A percentile compares a stretch with the other conserved stretches of the same genome.
phyloP scores from a whole-genome alignment of 2,797 vertebrate species.

The Halcyon leucocephala region DNA sequence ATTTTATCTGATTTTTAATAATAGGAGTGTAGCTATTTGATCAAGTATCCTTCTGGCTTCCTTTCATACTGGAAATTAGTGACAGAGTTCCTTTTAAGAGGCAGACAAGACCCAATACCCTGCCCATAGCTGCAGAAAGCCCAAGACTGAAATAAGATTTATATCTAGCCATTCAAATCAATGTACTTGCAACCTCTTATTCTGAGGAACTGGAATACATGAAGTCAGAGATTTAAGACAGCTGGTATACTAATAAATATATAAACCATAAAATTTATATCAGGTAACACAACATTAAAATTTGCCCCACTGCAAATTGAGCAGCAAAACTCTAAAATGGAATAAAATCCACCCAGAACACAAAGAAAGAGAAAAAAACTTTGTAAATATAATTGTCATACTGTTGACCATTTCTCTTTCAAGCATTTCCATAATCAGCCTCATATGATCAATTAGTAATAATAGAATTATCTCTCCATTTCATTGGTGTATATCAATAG shows the following conservation, averaged over 20 bases:
- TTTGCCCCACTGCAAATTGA: background rate
- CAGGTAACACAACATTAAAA: background rate
- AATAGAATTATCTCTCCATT: background rate
- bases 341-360: background rate
- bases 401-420: background rate
- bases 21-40: background rate
- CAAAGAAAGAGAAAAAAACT: background rate
- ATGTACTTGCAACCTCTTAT: background rate
- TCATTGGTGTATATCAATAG: background rate
- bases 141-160: background rate
- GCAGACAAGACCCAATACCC: rapidly evolving
- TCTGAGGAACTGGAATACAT: background rate
- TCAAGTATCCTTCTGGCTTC: background rate
- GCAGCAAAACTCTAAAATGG: background rate
- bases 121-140: background rate
- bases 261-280: background rate
- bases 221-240: background rate
- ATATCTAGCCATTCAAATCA: background rate
- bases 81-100: background rate
- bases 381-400: background rate
- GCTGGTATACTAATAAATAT: background rate
- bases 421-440: background rate
- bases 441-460: background rate
- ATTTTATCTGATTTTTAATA: background rate
- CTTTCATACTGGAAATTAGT: background rate